Conservation (phyloP, 2,113 vertebrate species). For the Ardeotis arabs region DNA sequence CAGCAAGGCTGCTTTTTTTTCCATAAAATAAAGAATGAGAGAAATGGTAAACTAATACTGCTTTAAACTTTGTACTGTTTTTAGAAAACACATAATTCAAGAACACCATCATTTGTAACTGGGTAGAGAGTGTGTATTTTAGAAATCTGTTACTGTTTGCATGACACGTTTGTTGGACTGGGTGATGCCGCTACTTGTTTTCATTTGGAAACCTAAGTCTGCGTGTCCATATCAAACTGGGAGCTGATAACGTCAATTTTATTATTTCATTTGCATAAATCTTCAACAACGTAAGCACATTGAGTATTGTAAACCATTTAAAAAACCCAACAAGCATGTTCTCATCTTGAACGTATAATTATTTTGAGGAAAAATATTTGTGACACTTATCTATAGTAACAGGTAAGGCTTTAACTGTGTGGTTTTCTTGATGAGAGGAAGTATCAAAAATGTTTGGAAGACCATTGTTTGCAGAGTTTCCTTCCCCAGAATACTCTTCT, state of each 20-base stretch:
- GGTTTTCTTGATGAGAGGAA: not conserved
- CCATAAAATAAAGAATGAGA: not conserved
- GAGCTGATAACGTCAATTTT: not conserved
- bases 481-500: not conserved
- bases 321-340: not conserved
- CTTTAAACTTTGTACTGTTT: not conserved
- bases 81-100: fast-evolving
- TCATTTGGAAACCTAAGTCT: not conserved
- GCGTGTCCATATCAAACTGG: not conserved
- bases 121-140: not conserved
- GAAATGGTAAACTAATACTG: not conserved
- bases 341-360: not conserved
- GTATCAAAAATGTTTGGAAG: not conserved
- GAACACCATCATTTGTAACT: not conserved
- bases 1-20: not conserved
- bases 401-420: not conserved
- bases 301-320: not conserved
- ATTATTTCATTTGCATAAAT: not conserved
- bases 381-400: not conserved
- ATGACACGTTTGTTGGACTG: not conserved
- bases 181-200: not conserved
- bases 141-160: not conserved
- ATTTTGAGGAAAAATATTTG: not conserved
- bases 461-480: not conserved
- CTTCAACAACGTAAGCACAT: not conserved